Base-by-base conservation (phyloP, 1,140 invertebrate species). In the Holotrichia oblita region DNA sequence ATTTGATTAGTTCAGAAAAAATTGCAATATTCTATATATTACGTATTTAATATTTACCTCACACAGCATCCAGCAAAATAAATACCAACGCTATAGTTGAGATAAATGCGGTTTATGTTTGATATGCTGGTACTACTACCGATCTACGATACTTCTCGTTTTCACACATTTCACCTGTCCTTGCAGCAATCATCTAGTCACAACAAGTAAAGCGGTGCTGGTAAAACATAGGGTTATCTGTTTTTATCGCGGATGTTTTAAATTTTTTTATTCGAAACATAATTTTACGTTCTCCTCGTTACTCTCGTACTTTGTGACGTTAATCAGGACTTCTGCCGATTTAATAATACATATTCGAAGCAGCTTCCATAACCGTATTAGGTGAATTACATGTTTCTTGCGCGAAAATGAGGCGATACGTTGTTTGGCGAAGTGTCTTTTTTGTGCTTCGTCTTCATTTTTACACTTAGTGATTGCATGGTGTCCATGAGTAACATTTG, bases 271-370 rank as follows among this genome's bases (percentile, higher is more conserved):
- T 20, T 22, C 20, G 17, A 14, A 22, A 61, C 14, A 61, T 61
- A 61, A 61, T 61, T 61, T 61, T 61, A 61, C 59, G 59, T 20
- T 61, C 7, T 61, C 59, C 17, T 17, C 59, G 20, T 22, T 61
- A 61, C 59, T 8, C 9, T 61, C n/a, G 59, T 22, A 9, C 2
- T 61, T 61, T 61, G 59, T 61, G 59, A 61, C 59, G 17, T 61
- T 61, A 61, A 61, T 61, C 8, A 61, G 59, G 59, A 61, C 59
- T 61, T 61, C 59, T 61, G 59, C 59, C 1, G n/a, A 22, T 61
- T 61, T 61, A 61, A 61, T 61, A 61, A 61, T 22, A 61, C 2
- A 61, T 61, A n/a, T 61, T 9, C 59, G 17, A 61, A 61, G 59
- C 2, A 61, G 59, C n/a, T 61, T 22, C 59, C 8, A 61, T 61